Evolutionary conservation across 2,888 invertebrate genomes (phyloP).

Genomic region (Monopis laevigella): DNA sequence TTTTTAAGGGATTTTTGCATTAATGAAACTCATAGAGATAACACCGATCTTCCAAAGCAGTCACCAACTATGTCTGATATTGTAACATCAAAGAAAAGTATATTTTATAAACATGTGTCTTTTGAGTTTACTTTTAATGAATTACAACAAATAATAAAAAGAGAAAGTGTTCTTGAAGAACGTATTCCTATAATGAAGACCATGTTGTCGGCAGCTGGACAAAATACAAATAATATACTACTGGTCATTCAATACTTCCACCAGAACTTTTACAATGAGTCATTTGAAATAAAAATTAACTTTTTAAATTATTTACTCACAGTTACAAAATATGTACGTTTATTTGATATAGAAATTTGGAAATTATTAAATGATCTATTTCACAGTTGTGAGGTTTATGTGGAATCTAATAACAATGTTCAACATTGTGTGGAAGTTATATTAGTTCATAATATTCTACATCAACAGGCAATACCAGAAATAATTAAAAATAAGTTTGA

Average conservation of each 20-base stretch:
- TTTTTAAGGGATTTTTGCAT: conserved; percentile 31
- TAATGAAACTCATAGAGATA: conserved; percentile 19
- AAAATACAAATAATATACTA: conserved; percentile 27
- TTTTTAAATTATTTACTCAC: conserved; percentile 30
- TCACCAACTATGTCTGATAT: background rate
- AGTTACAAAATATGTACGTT: conserved; percentile 24
- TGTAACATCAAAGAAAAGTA: too few relatives aligned
- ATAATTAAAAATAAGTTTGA: conserved; percentile 31
- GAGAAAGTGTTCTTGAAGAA: conserved; percentile 31
- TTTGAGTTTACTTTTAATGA: conserved; percentile 36
- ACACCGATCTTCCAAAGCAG: background rate
- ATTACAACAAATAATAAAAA: conserved; percentile 33
- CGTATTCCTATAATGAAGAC: conserved; percentile 29
- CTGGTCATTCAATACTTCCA: conserved; percentile 31
- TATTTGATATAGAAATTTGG: conserved; percentile 35
- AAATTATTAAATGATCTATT: conserved; percentile 32
- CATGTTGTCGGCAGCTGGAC: conserved; percentile 28
- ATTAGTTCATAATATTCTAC: conserved; percentile 30
- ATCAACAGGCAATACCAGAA: conserved; percentile 29
- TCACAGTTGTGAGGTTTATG: conserved; percentile 32
- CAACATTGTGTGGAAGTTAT: conserved; percentile 31
- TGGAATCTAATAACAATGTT: conserved; percentile 27
- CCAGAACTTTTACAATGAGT: conserved; percentile 33
- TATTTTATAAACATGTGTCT: conserved; percentile 36
- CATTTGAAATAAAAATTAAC: conserved; percentile 23